phyloP scores from a whole-genome alignment of 1,140 invertebrate species.

The Hetaerina americana region DNA sequence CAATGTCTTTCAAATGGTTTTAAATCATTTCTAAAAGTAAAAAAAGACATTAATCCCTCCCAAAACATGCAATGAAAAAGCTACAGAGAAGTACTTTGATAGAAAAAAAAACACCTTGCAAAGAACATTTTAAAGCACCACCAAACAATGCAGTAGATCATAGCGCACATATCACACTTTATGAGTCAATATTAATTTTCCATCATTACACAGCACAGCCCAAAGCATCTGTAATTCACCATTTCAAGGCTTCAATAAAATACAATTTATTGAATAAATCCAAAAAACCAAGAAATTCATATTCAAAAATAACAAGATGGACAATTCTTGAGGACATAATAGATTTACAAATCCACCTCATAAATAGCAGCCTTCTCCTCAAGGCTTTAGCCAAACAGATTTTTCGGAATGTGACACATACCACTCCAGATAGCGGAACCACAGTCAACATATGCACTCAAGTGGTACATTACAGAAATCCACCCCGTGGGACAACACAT shows the following conservation, averaged over 20 bases:
- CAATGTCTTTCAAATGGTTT: background rate
- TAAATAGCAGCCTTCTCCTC: background rate
- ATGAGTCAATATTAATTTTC: background rate
- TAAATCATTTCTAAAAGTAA: background rate
- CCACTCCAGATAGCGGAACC: background rate
- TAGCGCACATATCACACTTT: background rate
- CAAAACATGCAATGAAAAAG: background rate
- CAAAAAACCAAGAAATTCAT: background rate
- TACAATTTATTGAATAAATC: background rate
- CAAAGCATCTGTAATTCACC: background rate
- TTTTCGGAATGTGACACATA: background rate
- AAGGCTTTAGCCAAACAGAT: background rate
- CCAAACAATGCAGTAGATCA: background rate
- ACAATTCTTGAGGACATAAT: background rate
- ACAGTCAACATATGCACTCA: background rate
- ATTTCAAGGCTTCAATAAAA: background rate
- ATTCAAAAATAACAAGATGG: background rate
- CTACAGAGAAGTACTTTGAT: background rate
- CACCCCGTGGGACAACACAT: background rate
- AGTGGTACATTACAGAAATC: background rate
- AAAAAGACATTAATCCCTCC: background rate
- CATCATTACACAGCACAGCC: background rate
- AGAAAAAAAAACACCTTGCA: background rate
- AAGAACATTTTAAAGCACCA: background rate
- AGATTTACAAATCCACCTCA: background rate